These are phyloP conservation scores for Ochropleura plecta DNA, from an alignment of 2,888 invertebrate genomes.

Conservation along the genomic window DNA sequence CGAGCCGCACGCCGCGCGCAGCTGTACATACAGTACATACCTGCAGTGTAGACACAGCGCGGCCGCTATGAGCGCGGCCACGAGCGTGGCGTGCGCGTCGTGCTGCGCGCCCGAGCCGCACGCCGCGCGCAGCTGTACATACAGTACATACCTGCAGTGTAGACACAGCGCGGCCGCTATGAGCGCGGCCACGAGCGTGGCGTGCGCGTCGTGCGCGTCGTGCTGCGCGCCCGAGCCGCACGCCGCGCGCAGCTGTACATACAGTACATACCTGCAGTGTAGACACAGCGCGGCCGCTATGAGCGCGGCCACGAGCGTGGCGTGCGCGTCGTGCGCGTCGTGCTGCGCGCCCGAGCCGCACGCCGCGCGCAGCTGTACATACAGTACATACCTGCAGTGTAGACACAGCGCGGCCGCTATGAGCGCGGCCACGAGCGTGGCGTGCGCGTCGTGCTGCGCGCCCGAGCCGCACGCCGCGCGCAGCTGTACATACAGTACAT, in stretches of 20 bases:
- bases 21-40: conserved; percentile 70
- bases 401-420: conserved; percentile 80
- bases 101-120: conserved; percentile 26
- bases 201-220: conserved; percentile 60
- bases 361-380: too few relatives aligned
- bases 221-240: conserved; percentile 30
- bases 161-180: conserved; percentile 80
- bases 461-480: neutral
- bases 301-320: conserved; percentile 69
- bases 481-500: neutral
- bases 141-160: conserved; percentile 81
- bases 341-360: conserved; percentile 30
- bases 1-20: neutral
- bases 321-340: conserved; percentile 60
- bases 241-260: too few relatives aligned
- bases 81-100: conserved; percentile 60
- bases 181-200: conserved; percentile 69
- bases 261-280: conserved; percentile 81
- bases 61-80: conserved; percentile 78
- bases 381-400: conserved; percentile 81
- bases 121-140: too few relatives aligned
- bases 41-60: conserved; percentile 81
- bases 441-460: conserved; percentile 59
- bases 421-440: conserved; percentile 69
- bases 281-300: conserved; percentile 80